Evolutionary conservation across 1,140 invertebrate genomes (phyloP).

Genomic region (Drosophila sechellia): DNA sequence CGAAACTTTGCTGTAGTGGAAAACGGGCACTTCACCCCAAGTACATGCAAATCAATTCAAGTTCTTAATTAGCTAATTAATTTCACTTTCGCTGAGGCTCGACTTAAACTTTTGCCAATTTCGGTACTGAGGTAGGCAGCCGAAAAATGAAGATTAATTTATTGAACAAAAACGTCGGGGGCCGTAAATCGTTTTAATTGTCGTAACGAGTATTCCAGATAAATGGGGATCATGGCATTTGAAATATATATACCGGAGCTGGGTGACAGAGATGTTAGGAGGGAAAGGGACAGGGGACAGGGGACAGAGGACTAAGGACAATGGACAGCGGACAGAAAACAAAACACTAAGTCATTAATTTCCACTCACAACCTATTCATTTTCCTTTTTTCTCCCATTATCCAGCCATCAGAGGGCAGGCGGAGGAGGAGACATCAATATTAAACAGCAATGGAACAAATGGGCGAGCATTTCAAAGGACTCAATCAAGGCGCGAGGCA

Average conservation of each 20-base stretch:
- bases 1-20: neutral
- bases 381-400: slow-evolving; percentile 33
- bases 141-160: slow-evolving; percentile 67
- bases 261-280: slow-evolving; percentile 19
- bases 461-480: slow-evolving; percentile 72
- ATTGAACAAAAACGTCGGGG: slow-evolving; percentile 60
- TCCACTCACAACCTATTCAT: slow-evolving; percentile 51
- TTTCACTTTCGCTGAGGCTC: slow-evolving; percentile 50
- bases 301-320: neutral
- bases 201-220: slow-evolving; percentile 66
- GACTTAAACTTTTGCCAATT: slow-evolving; percentile 12
- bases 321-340: slow-evolving; percentile 30
- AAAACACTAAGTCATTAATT: slow-evolving; percentile 80
- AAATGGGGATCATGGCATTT: slow-evolving; percentile 70
- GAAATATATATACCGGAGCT: slow-evolving; percentile 60
- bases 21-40: neutral
- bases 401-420: slow-evolving; percentile 28
- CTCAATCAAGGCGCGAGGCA: slow-evolving; percentile 79
- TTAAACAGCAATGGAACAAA: slow-evolving; percentile 73
- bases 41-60: slow-evolving; percentile 63
- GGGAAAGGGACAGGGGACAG: neutral
- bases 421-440: slow-evolving; percentile 60
- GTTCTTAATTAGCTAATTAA: slow-evolving; percentile 80
- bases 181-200: slow-evolving; percentile 80
- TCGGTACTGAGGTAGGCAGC: neutral